Conservation (phyloP, 2,888 invertebrate species). For the Hofmannophila pseudospretella region DNA sequence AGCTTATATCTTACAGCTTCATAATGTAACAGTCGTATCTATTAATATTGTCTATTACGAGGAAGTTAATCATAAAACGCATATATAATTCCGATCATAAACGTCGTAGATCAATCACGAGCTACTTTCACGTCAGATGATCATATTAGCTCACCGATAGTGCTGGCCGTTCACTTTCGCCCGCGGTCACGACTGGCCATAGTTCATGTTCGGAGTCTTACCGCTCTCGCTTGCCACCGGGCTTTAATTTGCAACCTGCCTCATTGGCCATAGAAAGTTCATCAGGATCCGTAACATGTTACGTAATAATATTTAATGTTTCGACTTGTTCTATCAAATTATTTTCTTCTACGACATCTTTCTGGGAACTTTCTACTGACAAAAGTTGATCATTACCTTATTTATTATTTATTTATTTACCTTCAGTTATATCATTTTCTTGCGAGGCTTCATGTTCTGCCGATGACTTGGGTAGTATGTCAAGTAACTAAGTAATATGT, state of each 20-base stretch:
- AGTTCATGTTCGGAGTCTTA: conserved; percentile 32
- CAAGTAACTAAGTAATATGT: too few species aligned
- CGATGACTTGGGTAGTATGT: too few species aligned
- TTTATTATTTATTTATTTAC: too few species aligned
- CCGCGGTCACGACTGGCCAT: conserved; percentile 42
- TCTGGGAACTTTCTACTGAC: too few species aligned
- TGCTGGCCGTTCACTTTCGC: conserved; percentile 43
- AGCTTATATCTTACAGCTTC: too few species aligned
- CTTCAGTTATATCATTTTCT: too few species aligned
- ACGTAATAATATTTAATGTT: background rate
- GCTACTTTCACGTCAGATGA: conserved; percentile 14
- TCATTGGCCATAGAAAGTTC: background rate
- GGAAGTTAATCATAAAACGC: too few species aligned
- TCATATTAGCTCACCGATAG: conserved; percentile 35
- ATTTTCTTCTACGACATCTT: background rate
- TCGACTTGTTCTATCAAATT: background rate
- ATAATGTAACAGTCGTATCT: too few species aligned
- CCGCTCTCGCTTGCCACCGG: conserved; percentile 29
- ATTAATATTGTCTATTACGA: too few species aligned
- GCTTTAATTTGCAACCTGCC: conserved; percentile 15
- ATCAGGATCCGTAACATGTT: background rate
- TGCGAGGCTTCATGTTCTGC: too few species aligned
- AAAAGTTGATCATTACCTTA: too few species aligned
- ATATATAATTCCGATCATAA: too few species aligned
- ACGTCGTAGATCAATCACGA: background rate